A percentile compares a stretch with the other conserved stretches of the same genome.
Conservation (phyloP, 2,113 vertebrate genomes). For the Sylvietta virens region DNA sequence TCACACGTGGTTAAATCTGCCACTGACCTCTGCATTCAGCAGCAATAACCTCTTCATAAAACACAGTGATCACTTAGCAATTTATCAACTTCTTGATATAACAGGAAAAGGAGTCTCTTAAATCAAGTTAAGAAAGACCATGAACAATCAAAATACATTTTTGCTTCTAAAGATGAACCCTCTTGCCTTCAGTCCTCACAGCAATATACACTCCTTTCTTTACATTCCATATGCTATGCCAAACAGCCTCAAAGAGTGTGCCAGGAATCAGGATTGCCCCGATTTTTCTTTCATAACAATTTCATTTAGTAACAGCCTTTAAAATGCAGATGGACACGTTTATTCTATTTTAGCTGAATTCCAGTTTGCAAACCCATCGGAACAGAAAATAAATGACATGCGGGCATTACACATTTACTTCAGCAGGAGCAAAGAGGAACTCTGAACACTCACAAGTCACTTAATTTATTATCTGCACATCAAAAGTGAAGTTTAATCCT, state of each 20-base stretch:
- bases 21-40: neutral
- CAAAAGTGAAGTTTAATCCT: neutral
- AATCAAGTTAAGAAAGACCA: neutral
- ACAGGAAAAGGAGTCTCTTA: neutral
- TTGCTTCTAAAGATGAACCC: neutral
- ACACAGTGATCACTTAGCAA: neutral
- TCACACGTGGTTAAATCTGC: neutral
- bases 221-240: neutral
- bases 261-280: neutral
- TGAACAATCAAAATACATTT: neutral
- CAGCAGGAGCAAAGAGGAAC: neutral
- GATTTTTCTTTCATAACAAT: neutral
- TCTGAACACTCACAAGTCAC: neutral
- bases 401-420: neutral
- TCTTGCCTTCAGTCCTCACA: neutral
- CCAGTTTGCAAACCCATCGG: neutral
- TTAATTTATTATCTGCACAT: neutral
- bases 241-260: neutral
- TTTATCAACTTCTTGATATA: neutral
- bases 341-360: neutral
- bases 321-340: neutral
- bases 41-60: neutral
- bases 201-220: neutral
- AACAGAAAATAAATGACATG: neutral
- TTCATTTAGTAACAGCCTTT: neutral